A percentile compares a stretch with the other conserved stretches of the same genome.
Conservation (phyloP, 1,140 invertebrate species). For the Drosophila repletoides region DNA sequence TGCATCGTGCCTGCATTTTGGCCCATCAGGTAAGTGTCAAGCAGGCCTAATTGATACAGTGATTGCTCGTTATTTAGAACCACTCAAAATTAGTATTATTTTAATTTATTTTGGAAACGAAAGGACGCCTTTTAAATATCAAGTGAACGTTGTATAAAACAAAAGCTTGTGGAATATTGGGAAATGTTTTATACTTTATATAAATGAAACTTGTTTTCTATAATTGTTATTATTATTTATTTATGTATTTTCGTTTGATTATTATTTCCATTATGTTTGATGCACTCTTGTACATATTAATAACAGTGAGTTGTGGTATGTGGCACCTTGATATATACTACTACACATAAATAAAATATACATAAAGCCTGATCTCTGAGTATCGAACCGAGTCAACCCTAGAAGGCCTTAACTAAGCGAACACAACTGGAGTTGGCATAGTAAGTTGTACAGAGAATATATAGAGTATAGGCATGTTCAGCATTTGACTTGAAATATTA, state of each 20-base stretch:
- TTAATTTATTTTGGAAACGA: too few species aligned
- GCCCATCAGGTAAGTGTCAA: conserved; percentile 91
- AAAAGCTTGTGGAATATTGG: background rate
- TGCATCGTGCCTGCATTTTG: conserved; percentile 96
- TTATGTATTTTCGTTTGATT: conserved; percentile 57
- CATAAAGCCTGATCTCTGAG: conserved; percentile 8
- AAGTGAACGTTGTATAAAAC: background rate
- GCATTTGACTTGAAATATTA: too few species aligned
- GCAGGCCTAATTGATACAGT: too few species aligned
- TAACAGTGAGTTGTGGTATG: conserved; percentile 57
- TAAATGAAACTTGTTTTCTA: conserved; percentile 6
- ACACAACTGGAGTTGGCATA: conserved; percentile 91
- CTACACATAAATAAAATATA: background rate
- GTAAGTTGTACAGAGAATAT: conserved; percentile 85
- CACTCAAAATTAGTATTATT: too few species aligned
- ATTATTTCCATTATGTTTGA: conserved; percentile 76
- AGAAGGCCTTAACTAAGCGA: conserved; percentile 61
- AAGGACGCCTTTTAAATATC: too few species aligned
- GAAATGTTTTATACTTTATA: background rate
- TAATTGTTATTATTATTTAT: conserved; percentile 39
- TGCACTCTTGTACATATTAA: conserved; percentile 73
- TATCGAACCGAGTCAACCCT: too few species aligned
- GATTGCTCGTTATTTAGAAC: too few species aligned
- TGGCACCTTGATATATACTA: conserved; percentile 70
- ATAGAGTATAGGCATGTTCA: background rate